Percentiles rank a stretch among this genome's conserved stretches.
These are phyloP conservation scores for Anthopleura xanthogrammica DNA, from an alignment of 92 coral and sea anemone genomes.

Conservation along the genomic window DNA sequence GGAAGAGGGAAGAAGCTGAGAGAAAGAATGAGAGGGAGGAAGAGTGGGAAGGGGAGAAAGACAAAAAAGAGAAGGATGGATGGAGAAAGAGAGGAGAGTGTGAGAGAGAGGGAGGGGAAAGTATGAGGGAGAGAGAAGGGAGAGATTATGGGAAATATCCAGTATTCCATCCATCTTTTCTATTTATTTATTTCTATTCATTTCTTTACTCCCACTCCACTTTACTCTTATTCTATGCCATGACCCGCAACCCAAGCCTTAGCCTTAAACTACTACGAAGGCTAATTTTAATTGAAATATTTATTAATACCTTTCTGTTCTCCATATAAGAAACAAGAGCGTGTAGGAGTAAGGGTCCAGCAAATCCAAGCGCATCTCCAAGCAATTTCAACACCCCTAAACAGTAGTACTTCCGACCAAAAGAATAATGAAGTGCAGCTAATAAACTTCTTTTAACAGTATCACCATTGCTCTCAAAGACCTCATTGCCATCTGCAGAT, in stretches of 20 bases:
- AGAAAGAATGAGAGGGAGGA: background rate
- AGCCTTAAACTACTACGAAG: too few relatives aligned
- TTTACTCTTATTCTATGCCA: background rate
- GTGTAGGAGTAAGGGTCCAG: constrained; percentile 94
- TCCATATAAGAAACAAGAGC: constrained; percentile 97
- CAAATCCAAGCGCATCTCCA: constrained; percentile 91
- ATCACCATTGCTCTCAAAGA: constrained; percentile 1
- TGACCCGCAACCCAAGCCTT: too few relatives aligned
- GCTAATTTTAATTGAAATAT: background rate
- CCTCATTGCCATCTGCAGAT: constrained; percentile 18
- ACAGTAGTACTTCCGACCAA: constrained; percentile 91
- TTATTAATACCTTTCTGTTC: constrained; percentile 64
- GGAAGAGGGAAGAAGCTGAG: background rate
- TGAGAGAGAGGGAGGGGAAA: too few relatives aligned
- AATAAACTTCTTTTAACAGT: constrained; percentile 52
- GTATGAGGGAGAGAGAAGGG: too few relatives aligned
- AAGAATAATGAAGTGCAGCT: constrained; percentile 82
- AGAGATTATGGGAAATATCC: too few relatives aligned
- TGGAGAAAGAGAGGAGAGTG: too few relatives aligned
- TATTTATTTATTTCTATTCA: too few relatives aligned
- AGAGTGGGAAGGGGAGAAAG: too few relatives aligned
- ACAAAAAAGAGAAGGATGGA: too few relatives aligned
- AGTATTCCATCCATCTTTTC: too few relatives aligned
- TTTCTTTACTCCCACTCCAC: background rate
- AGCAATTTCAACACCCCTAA: constrained; percentile 80